phyloP scores from a whole-genome alignment of 1,140 invertebrate genomes.

The Drosophila varians region DNA sequence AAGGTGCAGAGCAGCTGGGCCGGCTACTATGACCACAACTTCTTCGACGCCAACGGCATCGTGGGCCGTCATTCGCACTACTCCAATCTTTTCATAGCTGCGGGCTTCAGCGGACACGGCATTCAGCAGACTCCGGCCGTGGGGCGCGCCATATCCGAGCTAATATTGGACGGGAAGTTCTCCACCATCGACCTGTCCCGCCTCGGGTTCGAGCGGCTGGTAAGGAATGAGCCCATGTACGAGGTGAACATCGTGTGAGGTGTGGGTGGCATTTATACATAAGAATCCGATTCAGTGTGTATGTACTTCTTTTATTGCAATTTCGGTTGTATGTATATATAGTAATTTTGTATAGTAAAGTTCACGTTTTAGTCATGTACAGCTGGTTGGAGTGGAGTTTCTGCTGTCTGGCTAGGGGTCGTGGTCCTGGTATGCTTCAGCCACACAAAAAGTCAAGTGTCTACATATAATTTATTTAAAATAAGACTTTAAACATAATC shows the following conservation, averaged over 20 bases:
- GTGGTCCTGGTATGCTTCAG: conserved; percentile 9
- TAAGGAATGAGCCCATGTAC: conserved; percentile 87
- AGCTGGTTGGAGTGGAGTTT: conserved; percentile 14
- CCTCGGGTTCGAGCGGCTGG: conserved; percentile 92
- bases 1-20: conserved; percentile 95
- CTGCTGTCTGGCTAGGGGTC: conserved; percentile 14
- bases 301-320: conserved; percentile 67
- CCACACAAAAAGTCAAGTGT: conserved; percentile 33
- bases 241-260: conserved; percentile 88
- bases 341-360: conserved; percentile 57
- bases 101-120: conserved; percentile 97
- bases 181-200: conserved; percentile 90
- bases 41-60: conserved; percentile 96
- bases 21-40: conserved; percentile 97
- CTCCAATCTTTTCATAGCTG: conserved; percentile 92
- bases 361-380: conserved; percentile 47
- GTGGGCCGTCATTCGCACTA: conserved; percentile 96
- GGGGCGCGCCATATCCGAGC: conserved; percentile 93
- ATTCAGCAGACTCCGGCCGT: conserved; percentile 95
- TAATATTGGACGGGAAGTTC: conserved; percentile 90
- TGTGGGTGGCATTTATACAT: not conserved
- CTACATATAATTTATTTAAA: conserved; percentile 79
- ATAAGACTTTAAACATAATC: conserved; percentile 71
- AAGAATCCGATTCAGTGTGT: conserved; percentile 13
- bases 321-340: conserved; percentile 48